Base-by-base conservation (phyloP, 2,113 vertebrate genomes). In the Hyperopisus bebe region DNA sequence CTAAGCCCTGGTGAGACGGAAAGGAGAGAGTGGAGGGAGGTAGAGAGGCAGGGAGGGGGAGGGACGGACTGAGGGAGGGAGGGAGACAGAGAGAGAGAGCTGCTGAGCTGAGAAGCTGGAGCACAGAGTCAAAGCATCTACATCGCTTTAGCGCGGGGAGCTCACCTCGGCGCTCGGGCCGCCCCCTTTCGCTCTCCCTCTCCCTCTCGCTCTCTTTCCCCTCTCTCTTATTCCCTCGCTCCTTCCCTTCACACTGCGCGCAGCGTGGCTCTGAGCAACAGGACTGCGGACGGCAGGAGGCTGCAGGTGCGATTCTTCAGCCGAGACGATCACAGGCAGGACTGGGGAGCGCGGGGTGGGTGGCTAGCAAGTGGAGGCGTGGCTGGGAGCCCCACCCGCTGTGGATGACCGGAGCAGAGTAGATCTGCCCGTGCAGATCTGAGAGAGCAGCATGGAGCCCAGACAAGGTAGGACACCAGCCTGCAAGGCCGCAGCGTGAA, bases 391-490 rank as follows among this genome's bases (percentile, higher is more conserved):
- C 84, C 70, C 53, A 83, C 89, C 84, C 44, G 31, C 87, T 27
- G 90, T 90, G 92, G 92, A 88, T 39, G 84, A 89, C 31, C 90
- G 88, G 89, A 89, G 44, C 35, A 89, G 85, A 90, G 88, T 89
- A 87, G 27, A 66, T 53, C 82, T 15, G 8, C 3, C 48, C 62
- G 17, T 42, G 15, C 19, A 74, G 44, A 66, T 39, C 82, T 42
- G 77, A 70, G 31, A 46, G 58, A 62, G 27, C 90, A 88, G 53
- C 48, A 93, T 93, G 92, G 90, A 92, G 80, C 88, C 83, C 74
- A 55, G 82, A 86, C 89, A 92, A 88, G 92, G 92, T 93, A 92
- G 92, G 92, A 77, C 11, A 24, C 55, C 62, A 27, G 53, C 66
- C n/a, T 62, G 42, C 91, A 46, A 13, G 82, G 2, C 39, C 13